Conservation (phyloP, 2,888 invertebrate genomes). For the Cryptophagus acutangulus region DNA sequence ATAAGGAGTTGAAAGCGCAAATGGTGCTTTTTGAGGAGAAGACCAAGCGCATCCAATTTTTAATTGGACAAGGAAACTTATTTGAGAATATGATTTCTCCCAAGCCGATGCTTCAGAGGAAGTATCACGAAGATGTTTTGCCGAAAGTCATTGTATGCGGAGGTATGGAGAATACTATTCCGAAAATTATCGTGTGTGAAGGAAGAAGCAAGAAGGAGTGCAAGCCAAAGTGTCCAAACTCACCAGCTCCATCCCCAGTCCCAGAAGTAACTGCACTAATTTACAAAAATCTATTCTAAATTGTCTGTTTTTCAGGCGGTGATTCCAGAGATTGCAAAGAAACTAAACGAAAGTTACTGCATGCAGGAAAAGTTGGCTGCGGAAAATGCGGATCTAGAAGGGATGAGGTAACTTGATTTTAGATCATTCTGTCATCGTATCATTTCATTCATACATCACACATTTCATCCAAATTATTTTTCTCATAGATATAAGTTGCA, state of each 20-base stretch:
- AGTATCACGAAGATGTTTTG: constrained; percentile 41
- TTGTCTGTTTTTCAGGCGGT: constrained; percentile 26
- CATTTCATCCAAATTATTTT: no score
- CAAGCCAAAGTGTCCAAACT: neutral
- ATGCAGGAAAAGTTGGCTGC: constrained; percentile 64
- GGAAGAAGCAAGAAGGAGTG: neutral
- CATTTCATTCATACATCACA: no score
- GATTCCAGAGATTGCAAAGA: constrained; percentile 49
- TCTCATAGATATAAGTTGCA: no score
- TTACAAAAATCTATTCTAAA: no score
- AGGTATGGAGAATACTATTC: constrained; percentile 50
- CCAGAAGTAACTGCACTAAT: no score
- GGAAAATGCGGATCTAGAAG: constrained; percentile 64
- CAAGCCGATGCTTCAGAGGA: constrained; percentile 26
- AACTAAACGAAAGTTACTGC: constrained; percentile 59
- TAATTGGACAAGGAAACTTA: constrained; percentile 48
- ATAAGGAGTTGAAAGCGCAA: constrained; percentile 55
- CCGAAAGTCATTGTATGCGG: constrained; percentile 56
- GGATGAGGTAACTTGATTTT: constrained; percentile 60
- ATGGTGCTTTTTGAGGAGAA: constrained; percentile 59
- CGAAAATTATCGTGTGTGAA: constrained; percentile 54
- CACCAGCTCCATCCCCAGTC: no score
- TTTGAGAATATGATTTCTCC: constrained; percentile 41
- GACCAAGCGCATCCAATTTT: constrained; percentile 54
- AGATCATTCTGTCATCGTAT: no score